A percentile compares a stretch with the other conserved stretches of the same genome.
These are phyloP conservation scores for Nesidiocoris tenuis DNA, from an alignment of 2,888 invertebrate species.

Conservation along the genomic window DNA sequence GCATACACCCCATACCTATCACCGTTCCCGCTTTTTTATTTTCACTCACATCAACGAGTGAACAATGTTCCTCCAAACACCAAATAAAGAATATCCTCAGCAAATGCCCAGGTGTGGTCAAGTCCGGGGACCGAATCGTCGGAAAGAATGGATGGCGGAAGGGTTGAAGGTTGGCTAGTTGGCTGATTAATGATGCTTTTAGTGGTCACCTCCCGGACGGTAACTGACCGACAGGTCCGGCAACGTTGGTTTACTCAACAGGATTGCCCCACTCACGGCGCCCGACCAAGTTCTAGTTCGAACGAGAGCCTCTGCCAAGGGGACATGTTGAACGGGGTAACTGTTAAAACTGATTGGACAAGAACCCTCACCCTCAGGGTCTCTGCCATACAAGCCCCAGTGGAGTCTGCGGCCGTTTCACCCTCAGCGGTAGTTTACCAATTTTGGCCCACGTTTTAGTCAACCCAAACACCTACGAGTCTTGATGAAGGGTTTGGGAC, in stretches of 20 bases:
- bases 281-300: not conserved
- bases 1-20: no score
- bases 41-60: no score
- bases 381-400: no score
- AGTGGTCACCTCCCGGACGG: not conserved
- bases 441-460: not conserved
- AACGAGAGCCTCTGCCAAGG: not conserved
- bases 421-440: not conserved
- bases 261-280: constrained; percentile 3
- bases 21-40: no score
- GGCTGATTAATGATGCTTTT: constrained; percentile 27
- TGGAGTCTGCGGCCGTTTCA: not conserved
- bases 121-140: no score
- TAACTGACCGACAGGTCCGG: not conserved
- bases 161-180: not conserved
- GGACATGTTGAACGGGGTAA: not conserved
- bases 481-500: not conserved
- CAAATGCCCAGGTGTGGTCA: no score
- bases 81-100: no score
- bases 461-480: not conserved
- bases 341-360: not conserved
- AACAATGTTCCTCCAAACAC: no score
- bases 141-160: not conserved
- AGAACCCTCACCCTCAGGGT: not conserved
- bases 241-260: not conserved